Evolutionary conservation across 2,888 invertebrate species (phyloP), one percentile per base, ranked within the genome.

Genomic region (Platynereis dumerilii): DNA sequence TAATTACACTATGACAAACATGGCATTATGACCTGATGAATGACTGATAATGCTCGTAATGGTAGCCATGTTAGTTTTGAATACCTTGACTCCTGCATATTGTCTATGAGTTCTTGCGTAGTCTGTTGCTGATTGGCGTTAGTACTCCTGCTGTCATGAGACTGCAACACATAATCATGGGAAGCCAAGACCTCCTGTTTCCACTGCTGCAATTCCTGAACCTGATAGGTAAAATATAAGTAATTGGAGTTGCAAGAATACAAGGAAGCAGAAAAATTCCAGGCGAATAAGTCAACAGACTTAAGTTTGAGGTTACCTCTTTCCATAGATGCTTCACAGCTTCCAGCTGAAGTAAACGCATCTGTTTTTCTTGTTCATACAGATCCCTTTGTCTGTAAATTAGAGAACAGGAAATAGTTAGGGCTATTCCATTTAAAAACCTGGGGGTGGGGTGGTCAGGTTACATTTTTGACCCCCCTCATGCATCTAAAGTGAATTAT

Each of bases 331-430:
- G 72, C 62, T 77, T 72, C 27, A 81, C 75, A 22, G 80, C 78
- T 65, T 81, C 81, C 67, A 81, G 72, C 66, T 81, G 81, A 44
- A 81, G 69, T 10, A 73, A 72, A 45, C 80, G 69, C 27, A 80
- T 60, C 63, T 78, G 74, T 62, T 75, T 77, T 64, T 82, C 80
- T 48, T 80, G 75, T 48, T 80, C 78, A 74, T 78, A 80, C 22
- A 78, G 63, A 20, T 74, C 69, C 53, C 73, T 74, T 64, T 80
- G 79, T 65, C 80, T 80, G 73, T 22, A 72, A 70, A 45, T 53
- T 22, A 22, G n/a, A n/a, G n/a, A n/a, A n/a, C n/a, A n/a, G n/a
- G n/a, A n/a, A n/a, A n/a, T n/a, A n/a, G n/a, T n/a, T n/a, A n/a
- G n/a, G n/a, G n/a, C n/a, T n/a, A n/a, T n/a, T n/a, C n/a, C n/a